Conservation (phyloP, 2,113 vertebrate species). For the Lates calcarifer region DNA sequence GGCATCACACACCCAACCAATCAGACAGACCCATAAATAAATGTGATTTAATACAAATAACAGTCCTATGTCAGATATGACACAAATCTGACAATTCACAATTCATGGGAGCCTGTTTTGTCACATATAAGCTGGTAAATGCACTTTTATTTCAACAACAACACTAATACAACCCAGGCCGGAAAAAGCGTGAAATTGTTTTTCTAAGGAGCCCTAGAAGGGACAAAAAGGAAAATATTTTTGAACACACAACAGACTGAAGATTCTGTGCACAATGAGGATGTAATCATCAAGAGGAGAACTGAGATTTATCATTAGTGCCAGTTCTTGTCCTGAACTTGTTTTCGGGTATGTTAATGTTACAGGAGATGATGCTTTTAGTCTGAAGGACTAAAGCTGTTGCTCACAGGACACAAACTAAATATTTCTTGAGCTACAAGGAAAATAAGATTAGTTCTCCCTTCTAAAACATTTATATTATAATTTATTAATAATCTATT, state of each 20-base stretch:
- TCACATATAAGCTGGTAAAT: too few relatives aligned
- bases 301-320: too few relatives aligned
- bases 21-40: background rate
- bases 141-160: too few relatives aligned
- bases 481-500: too few relatives aligned
- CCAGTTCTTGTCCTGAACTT: background rate
- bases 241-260: too few relatives aligned
- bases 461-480: too few relatives aligned
- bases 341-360: constrained; percentile 3
- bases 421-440: constrained; percentile 9
- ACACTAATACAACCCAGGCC: too few relatives aligned
- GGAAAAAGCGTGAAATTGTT: too few relatives aligned
- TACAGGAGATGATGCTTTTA: background rate
- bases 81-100: too few relatives aligned
- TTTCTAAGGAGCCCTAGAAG: background rate
- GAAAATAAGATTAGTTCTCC: background rate
- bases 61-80: too few relatives aligned
- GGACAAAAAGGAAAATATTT: background rate
- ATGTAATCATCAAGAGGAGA: constrained; percentile 4
- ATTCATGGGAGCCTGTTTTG: too few relatives aligned
- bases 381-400: background rate
- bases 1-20: background rate
- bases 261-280: too few relatives aligned
- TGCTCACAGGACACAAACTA: background rate
- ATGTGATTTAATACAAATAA: background rate